Base-by-base conservation (phyloP, 2,888 invertebrate genomes). In the Halictus quadricinctus region DNA sequence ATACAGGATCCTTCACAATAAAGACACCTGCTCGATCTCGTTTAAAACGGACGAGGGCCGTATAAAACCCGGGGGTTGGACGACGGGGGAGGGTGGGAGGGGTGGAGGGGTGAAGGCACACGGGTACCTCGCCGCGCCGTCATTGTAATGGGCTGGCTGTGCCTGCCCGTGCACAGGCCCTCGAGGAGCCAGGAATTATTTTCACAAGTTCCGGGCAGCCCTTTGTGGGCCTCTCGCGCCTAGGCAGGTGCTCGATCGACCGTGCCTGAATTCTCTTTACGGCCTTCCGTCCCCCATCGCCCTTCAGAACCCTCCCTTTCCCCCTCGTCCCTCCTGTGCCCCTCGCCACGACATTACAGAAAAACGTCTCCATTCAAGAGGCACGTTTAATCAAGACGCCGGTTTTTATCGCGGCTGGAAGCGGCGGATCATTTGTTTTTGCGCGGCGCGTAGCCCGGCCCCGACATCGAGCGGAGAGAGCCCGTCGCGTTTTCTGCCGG, bases 311-410 rank as follows among this genome's bases (percentile, higher is more conserved):
- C 69, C 69, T 36, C 36, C 36, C 36, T 2, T 29, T 2, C 2
- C 36, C 36, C 1, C 2, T 2, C 36, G 2, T 1, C 36, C 36
- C 69, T 36, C 7, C 69, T 36, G 21, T 12, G 69, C 81, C 78
- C 73, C 58, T 79, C 78, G 80, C 41, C 83, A 83, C 82, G 85
- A 85, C 87, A 84, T 87, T 87, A 76, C 85, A 87, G 90, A 90
- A 90, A 90, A 90, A 90, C 90, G 84, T 90, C 90, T 90, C 89
- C 89, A 90, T 90, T 90, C 90, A 88, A 81, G 87, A 79, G 84
- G 74, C 81, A 78, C 84, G 84, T 89, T 90, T 90, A 89, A 90
- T 89, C 84, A 84, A 79, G 79, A 86, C 86, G 88, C 80, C 79
- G 85, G 83, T 89, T 87, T 88, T 90, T 88, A 89, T 88, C 87